Evolutionary conservation across 2,113 vertebrate genomes (phyloP), one percentile per base, ranked within the genome.

Genomic region (Struthio camelus): DNA sequence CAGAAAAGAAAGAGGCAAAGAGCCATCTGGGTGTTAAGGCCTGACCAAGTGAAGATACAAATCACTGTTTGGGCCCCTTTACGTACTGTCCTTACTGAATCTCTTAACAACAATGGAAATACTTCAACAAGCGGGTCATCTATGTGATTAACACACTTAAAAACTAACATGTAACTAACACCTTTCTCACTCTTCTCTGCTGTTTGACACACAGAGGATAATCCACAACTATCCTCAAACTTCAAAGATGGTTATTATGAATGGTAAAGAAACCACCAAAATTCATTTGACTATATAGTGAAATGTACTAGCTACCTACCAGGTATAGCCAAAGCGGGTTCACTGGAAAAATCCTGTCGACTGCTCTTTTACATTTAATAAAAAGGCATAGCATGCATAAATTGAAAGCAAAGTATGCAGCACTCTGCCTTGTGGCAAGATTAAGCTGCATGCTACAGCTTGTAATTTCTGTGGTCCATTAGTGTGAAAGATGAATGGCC

Each of bases 391-490:
- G 95, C 93, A 95, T 85, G 94, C 94, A 96, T 75, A 95, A 94
- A 97, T 89, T 84, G 96, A 84, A 95, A 91, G 86, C 50, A 80
- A 97, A 94, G 84, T 23, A 97, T 94, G 94, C 94, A 94, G 93
- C 80, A 15, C 72, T 94, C 72, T 95, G 96, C 96, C 95, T 96
- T 10, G 91, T 95, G 96, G 96, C 91, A 94, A 91, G 93, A 96
- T 92, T 54, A 92, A 95, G 84, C 93, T 95, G 95, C 93, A 59
- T 90, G 95, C 96, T 87, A 84, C 89, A 87, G 89, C 96, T 93
- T 94, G 96, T 94, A 86, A 94, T 92, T 94, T 92, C 93, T 96
- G 94, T 78, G 94, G 93, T 84, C 95, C 94, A 95, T 94, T 89
- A 94, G 94, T 78, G 69, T 94, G 93, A 28, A 67, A 92, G 93